A percentile compares a stretch with the other conserved stretches of the same genome.
Conservation (phyloP, 2,113 vertebrate species). For the Lagopus leucura region DNA sequence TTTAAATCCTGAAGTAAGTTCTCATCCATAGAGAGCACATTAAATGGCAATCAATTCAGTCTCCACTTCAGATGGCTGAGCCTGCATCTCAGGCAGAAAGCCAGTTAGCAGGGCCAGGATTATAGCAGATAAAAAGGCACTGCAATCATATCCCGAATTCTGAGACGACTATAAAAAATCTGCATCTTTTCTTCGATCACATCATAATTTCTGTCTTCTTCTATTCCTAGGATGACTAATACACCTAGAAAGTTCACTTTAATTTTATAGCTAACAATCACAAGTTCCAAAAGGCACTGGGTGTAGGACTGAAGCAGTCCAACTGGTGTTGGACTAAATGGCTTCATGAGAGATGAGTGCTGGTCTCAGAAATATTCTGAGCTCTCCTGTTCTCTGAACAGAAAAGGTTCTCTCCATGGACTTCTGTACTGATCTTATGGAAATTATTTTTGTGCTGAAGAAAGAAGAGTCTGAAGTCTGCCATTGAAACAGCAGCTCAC, state of each 20-base stretch:
- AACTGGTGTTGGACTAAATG: neutral
- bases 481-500: neutral
- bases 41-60: slow-evolving; percentile 11
- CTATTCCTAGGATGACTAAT: neutral
- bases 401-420: neutral
- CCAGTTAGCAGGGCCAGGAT: slow-evolving; percentile 14
- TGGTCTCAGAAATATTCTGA: neutral
- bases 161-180: neutral
- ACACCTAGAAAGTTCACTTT: neutral
- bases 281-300: neutral
- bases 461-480: neutral
- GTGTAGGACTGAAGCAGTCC: neutral
- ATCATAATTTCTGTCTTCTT: neutral
- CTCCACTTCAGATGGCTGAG: neutral
- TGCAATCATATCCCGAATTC: neutral
- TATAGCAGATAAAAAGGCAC: neutral
- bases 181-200: neutral
- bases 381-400: neutral
- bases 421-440: neutral
- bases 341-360: neutral
- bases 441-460: neutral
- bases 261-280: neutral
- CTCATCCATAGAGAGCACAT: neutral
- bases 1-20: neutral
- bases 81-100: neutral